These are phyloP conservation scores for Melanotaenia pygmaea DNA, from an alignment of 2,797 vertebrate genomes.

Conservation along the genomic window DNA sequence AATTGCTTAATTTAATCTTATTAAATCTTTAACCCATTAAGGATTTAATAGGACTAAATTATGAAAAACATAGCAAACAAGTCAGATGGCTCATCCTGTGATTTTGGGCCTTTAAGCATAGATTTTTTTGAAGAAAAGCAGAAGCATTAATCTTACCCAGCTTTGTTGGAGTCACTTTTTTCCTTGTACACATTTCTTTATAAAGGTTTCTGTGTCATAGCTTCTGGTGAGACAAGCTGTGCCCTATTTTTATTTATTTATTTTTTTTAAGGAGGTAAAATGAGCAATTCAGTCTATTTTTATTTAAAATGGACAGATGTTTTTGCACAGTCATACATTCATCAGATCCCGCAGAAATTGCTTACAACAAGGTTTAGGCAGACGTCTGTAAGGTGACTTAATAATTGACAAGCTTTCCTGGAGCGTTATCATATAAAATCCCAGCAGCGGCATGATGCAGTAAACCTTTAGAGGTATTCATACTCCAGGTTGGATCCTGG, in stretches of 20 bases:
- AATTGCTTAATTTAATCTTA: neutral
- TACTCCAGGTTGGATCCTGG: conserved; percentile 48
- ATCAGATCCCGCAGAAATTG: neutral
- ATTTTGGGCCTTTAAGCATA: neutral
- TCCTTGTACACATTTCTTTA: neutral
- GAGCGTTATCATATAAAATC: neutral
- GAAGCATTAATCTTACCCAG: neutral
- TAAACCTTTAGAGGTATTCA: conserved; percentile 16
- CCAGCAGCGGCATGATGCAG: neutral
- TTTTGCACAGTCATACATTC: neutral
- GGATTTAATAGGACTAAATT: neutral
- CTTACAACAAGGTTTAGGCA: neutral
- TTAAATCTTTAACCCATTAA: neutral
- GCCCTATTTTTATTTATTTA: neutral
- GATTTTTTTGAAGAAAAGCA: neutral
- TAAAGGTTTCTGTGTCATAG: neutral
- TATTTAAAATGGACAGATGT: neutral
- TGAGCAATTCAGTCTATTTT: neutral
- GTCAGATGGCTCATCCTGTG: neutral
- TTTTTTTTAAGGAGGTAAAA: neutral
- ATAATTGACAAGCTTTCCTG: neutral
- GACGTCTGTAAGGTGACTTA: neutral
- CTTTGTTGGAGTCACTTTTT: neutral
- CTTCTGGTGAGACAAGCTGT: neutral
- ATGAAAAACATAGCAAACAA: neutral